Conservation (phyloP, 2,797 vertebrate species). For the Acrossocheilus fasciatus region DNA sequence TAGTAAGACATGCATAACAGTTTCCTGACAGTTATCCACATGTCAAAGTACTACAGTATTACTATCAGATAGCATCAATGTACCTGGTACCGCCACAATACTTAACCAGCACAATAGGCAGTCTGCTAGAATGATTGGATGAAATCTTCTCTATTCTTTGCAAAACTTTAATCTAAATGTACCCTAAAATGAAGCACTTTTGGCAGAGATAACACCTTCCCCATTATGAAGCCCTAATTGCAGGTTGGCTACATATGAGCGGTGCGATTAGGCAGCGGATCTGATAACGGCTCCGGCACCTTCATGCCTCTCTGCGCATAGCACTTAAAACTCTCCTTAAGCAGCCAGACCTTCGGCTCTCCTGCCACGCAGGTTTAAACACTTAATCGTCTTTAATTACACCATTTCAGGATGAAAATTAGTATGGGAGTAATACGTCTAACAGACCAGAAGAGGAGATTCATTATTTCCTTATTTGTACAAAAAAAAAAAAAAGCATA, state of each 20-base stretch:
- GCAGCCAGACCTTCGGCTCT: conserved; percentile 40
- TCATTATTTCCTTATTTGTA: conserved; percentile 37
- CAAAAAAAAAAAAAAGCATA: conserved; percentile 5
- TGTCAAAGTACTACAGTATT: not conserved
- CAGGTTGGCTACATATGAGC: conserved; percentile 57
- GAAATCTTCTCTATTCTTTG: conserved; percentile 37
- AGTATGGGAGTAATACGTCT: conserved; percentile 55
- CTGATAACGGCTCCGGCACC: conserved; percentile 61
- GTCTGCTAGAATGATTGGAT: conserved; percentile 13
- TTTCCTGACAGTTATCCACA: not conserved
- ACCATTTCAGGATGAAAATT: conserved; percentile 55
- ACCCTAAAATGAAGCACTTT: conserved; percentile 47
- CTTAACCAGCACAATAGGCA: not conserved
- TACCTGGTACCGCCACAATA: not conserved
- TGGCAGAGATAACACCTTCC: conserved; percentile 57
- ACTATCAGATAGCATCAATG: not conserved
- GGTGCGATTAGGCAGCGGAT: conserved; percentile 57
- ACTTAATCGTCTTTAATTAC: conserved; percentile 71
- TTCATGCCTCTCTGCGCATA: conserved; percentile 46
- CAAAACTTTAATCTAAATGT: conserved; percentile 45
- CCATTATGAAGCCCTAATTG: conserved; percentile 66
- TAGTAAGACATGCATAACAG: not conserved
- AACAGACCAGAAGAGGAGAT: conserved; percentile 45
- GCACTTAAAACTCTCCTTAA: conserved; percentile 61
- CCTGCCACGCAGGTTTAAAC: conserved; percentile 62